phyloP scores from a whole-genome alignment of 2,113 vertebrate genomes.

The Otis tarda region DNA sequence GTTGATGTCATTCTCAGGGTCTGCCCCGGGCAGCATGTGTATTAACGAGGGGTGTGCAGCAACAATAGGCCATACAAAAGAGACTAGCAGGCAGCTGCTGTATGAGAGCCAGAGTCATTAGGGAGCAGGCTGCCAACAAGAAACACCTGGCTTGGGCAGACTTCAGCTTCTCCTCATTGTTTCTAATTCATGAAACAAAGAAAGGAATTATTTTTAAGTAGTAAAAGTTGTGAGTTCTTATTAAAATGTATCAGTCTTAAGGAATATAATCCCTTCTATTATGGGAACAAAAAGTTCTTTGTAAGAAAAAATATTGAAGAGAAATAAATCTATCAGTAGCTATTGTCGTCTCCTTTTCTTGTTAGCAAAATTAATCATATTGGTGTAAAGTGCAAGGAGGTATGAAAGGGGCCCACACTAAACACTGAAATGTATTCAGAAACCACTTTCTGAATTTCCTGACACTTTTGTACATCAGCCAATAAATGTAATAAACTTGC shows the following conservation, averaged over 20 bases:
- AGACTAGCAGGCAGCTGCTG: constrained; percentile 94
- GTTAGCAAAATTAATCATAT: constrained; percentile 43
- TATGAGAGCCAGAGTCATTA: constrained; percentile 85
- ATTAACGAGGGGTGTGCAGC: constrained; percentile 87
- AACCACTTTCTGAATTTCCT: background rate
- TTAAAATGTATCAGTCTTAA: constrained; percentile 29
- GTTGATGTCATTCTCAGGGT: constrained; percentile 86
- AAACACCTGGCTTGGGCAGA: constrained; percentile 93
- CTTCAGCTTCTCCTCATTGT: constrained; percentile 82
- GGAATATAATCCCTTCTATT: background rate
- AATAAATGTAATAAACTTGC: background rate
- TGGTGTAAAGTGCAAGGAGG: background rate
- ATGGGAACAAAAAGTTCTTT: constrained; percentile 32
- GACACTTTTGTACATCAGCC: background rate
- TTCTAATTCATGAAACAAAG: constrained; percentile 77
- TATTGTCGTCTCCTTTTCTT: constrained; percentile 27
- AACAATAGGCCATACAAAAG: constrained; percentile 95
- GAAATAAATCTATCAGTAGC: constrained; percentile 51
- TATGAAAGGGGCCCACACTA: background rate
- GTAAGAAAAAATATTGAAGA: constrained; percentile 41
- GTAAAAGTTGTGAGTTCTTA: constrained; percentile 73
- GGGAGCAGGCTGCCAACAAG: constrained; percentile 87
- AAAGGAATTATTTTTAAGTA: constrained; percentile 76
- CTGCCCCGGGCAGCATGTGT: constrained; percentile 90
- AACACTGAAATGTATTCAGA: background rate